Evolutionary conservation across 2,888 invertebrate species (phyloP).

Genomic region (Rhorus exstirpatorius): DNA sequence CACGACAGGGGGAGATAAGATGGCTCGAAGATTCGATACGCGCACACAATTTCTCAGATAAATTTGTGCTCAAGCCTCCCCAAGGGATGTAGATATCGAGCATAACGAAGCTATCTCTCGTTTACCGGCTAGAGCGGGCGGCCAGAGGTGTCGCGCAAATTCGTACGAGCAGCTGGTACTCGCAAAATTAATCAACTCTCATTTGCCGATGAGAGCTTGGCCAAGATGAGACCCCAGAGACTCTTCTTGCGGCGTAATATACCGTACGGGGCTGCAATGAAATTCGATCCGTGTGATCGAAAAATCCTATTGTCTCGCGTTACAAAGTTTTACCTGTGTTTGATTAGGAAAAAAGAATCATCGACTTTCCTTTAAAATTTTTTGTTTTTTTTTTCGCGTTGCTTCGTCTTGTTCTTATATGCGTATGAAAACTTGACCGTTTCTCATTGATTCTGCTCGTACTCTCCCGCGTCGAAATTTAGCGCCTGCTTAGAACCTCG

Average conservation of each 20-base stretch:
- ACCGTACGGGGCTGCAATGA: background rate
- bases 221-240: constrained; percentile 48
- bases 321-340: no score
- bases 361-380: no score
- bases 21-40: constrained; percentile 25
- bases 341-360: constrained; percentile 20
- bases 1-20: constrained; percentile 21
- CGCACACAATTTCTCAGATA: constrained; percentile 41
- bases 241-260: constrained; percentile 20
- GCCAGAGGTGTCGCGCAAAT: constrained; percentile 75
- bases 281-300: no score
- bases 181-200: constrained; percentile 79
- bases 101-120: background rate
- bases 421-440: no score
- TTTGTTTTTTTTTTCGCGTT: no score
- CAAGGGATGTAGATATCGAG: background rate
- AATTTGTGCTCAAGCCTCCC: constrained; percentile 14
- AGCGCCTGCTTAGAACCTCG: no score
- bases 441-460: no score
- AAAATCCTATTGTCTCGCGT: no score
- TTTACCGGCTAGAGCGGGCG: constrained; percentile 40
- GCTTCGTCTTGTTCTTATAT: no score
- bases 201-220: constrained; percentile 57
- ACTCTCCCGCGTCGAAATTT: no score
- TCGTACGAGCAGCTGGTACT: constrained; percentile 78